Conservation (phyloP, 2,797 vertebrate genomes). For the Fratercula arctica region DNA sequence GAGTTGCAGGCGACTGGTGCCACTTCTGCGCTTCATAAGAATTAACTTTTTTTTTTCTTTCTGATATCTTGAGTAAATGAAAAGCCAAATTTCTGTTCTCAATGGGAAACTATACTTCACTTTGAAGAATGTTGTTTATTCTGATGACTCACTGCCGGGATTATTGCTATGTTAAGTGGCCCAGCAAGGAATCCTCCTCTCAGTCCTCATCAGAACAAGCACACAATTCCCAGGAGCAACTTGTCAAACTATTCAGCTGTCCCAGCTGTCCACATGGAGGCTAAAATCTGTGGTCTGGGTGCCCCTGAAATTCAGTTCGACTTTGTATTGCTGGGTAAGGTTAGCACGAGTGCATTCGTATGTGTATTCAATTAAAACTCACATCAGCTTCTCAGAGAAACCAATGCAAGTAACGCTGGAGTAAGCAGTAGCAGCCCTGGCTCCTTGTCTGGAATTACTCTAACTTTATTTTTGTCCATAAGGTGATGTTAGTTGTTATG, state of each 20-base stretch:
- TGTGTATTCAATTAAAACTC: background rate
- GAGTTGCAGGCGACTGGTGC: background rate
- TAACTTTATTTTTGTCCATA: background rate
- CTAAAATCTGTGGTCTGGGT: background rate
- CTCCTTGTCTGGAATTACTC: background rate
- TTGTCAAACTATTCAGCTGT: background rate
- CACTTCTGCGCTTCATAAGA: background rate
- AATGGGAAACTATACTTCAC: conserved; percentile 21
- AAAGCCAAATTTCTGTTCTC: conserved; percentile 43
- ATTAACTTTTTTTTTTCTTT: background rate
- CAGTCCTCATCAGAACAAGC: background rate
- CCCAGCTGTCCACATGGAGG: background rate
- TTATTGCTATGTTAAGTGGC: conserved; percentile 18
- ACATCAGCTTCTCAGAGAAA: background rate
- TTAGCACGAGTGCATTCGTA: background rate
- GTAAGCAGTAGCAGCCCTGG: background rate
- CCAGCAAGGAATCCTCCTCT: conserved; percentile 24
- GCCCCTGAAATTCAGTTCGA: background rate
- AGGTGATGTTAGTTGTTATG: background rate
- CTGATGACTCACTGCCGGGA: background rate
- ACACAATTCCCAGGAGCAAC: background rate
- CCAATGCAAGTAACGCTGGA: background rate
- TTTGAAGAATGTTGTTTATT: conserved; percentile 44
- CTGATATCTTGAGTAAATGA: conserved; percentile 1
- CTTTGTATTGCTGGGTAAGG: background rate